Percentiles rank a stretch among this genome's conserved stretches.
phyloP scores from a whole-genome alignment of 1,140 invertebrate species.

The Neodiprion virginianus region DNA sequence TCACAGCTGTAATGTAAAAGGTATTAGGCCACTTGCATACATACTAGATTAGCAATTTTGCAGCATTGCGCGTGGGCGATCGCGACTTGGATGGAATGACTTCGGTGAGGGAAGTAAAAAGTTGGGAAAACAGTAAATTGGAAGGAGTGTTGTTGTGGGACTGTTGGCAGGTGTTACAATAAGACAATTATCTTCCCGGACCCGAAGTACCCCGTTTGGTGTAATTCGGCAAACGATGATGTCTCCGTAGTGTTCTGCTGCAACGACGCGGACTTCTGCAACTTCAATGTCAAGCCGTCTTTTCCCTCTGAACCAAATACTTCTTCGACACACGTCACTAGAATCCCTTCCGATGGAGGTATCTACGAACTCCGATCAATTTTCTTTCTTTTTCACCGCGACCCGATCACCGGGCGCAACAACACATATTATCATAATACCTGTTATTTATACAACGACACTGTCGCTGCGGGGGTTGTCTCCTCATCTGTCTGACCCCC shows the following conservation, averaged over 20 bases:
- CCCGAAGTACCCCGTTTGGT: constrained; percentile 60
- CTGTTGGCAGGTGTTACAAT: constrained; percentile 64
- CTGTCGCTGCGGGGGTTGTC: background rate
- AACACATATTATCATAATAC: too few relatives aligned
- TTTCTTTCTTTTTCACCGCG: background rate
- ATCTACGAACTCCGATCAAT: constrained; percentile 24
- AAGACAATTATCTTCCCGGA: constrained; percentile 61
- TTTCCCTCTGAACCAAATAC: constrained; percentile 45
- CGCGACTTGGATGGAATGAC: too few relatives aligned
- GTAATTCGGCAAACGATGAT: constrained; percentile 41
- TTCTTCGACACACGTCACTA: constrained; percentile 36
- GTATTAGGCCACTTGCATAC: too few relatives aligned
- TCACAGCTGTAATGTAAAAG: too few relatives aligned
- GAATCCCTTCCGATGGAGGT: constrained; percentile 51
- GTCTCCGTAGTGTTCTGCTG: constrained; percentile 63
- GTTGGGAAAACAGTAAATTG: too few relatives aligned
- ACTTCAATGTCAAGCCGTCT: constrained; percentile 61
- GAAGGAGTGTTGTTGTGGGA: constrained; percentile 24
- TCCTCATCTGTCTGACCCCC: background rate
- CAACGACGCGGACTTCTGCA: constrained; percentile 67
- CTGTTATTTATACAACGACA: background rate
- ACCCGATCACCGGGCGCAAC: background rate
- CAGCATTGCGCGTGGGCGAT: too few relatives aligned
- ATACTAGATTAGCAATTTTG: too few relatives aligned
- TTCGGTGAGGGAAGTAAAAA: too few relatives aligned